Conservation (phyloP, 2,888 invertebrate species). For the Pseudanteris insignis region DNA sequence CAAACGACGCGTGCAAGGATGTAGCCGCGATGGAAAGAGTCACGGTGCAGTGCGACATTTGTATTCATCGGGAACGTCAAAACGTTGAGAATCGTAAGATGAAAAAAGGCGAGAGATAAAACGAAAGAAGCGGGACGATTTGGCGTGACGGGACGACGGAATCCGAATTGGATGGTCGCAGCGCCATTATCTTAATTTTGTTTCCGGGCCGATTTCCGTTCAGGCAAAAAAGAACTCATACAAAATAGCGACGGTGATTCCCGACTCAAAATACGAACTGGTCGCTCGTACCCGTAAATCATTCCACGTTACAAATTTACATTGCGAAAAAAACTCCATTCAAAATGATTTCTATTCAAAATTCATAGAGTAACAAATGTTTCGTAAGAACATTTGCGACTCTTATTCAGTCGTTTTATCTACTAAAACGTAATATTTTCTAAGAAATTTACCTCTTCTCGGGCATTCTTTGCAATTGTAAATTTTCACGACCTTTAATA, state of each 20-base stretch:
- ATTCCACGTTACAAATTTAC: slow-evolving; percentile 18
- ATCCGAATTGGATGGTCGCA: slow-evolving; percentile 34
- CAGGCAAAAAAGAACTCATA: slow-evolving; percentile 22
- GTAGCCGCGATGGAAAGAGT: no score
- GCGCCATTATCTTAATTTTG: slow-evolving; percentile 41
- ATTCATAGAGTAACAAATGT: no score
- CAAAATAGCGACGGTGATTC: slow-evolving; percentile 35
- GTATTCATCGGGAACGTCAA: slow-evolving; percentile 40
- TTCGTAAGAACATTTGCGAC: no score
- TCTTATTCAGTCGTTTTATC: no score
- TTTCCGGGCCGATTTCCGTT: slow-evolving; percentile 34
- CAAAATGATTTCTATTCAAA: slow-evolving; percentile 23
- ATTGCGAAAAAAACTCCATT: slow-evolving; percentile 19
- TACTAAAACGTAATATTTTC: no score
- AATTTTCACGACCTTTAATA: no score
- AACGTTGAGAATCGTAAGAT: slow-evolving; percentile 30
- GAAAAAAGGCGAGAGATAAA: slow-evolving; percentile 26
- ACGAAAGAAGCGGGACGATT: slow-evolving; percentile 28
- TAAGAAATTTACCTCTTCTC: no score
- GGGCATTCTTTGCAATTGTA: no score
- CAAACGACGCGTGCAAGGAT: no score
- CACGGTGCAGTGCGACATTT: no score
- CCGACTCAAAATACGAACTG: slow-evolving; percentile 12
- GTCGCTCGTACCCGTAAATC: slow-evolving; percentile 5
- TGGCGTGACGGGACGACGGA: slow-evolving; percentile 33